Percentiles rank a stretch among this genome's conserved stretches.
These are phyloP conservation scores for Balearica regulorum DNA, from an alignment of 2,797 vertebrate genomes.

Conservation along the genomic window DNA sequence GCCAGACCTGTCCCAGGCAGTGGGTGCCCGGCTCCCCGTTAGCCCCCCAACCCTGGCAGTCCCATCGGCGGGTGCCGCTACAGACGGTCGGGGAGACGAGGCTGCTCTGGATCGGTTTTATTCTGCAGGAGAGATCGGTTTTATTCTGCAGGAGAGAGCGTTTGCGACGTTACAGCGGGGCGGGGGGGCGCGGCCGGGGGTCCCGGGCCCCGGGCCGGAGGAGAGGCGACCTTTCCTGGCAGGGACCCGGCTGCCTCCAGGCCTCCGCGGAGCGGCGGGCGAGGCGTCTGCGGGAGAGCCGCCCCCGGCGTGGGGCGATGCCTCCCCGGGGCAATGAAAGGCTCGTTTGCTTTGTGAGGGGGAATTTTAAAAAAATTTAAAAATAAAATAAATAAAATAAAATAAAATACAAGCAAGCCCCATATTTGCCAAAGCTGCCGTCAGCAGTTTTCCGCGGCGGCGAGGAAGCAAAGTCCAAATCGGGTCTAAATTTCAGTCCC, in stretches of 20 bases:
- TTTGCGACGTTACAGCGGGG: neutral
- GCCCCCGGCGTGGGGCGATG: neutral
- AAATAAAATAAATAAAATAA: neutral
- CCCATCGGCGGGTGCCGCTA: neutral
- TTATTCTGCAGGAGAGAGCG: neutral
- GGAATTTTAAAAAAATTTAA: neutral
- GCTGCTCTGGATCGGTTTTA: neutral
- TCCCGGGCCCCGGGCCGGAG: neutral
- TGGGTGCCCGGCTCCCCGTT: neutral
- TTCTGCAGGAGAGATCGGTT: neutral
- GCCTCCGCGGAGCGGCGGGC: neutral
- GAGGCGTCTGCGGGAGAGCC: neutral
- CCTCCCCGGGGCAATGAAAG: neutral
- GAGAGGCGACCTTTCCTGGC: neutral
- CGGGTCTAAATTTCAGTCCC: constrained; percentile 23
- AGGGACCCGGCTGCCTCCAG: neutral
- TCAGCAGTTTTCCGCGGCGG: constrained; percentile 23
- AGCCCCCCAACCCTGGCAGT: too few relatives aligned
- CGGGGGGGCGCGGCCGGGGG: neutral
- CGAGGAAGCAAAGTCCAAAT: constrained; percentile 44
- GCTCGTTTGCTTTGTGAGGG: neutral
- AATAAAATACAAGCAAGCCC: neutral
- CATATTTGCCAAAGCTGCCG: constrained; percentile 7
- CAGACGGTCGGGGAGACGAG: neutral
- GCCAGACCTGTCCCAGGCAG: neutral